These are phyloP conservation scores for Maccullochella peelii DNA, from an alignment of 2,113 vertebrate species.

Conservation along the genomic window DNA sequence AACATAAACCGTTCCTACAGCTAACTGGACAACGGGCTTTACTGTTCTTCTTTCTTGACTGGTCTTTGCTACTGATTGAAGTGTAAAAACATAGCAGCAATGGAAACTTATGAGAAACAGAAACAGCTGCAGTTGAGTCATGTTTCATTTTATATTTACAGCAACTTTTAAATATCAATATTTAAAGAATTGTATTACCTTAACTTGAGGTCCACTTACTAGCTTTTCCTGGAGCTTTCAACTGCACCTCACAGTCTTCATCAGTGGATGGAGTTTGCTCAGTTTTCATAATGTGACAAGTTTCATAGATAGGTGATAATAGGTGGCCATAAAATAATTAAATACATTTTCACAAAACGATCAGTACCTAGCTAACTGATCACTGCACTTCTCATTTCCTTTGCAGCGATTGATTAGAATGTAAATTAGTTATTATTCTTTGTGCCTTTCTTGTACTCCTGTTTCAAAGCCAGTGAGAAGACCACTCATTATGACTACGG, in stretches of 20 bases:
- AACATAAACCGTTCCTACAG: background rate
- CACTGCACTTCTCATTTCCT: background rate
- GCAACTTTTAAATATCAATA: background rate
- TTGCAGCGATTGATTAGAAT: background rate
- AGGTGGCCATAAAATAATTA: too few relatives aligned
- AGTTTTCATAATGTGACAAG: background rate
- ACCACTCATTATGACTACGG: background rate
- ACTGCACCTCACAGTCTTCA: background rate
- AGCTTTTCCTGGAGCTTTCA: background rate
- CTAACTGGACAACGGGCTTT: background rate
- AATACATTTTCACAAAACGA: background rate
- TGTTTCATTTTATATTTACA: background rate
- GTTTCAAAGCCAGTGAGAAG: background rate
- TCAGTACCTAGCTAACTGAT: background rate
- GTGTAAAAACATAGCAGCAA: background rate
- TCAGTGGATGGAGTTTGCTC: background rate
- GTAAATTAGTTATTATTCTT: background rate
- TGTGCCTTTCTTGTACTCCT: background rate
- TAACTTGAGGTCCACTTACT: background rate
- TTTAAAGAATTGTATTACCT: background rate
- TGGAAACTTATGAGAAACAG: background rate
- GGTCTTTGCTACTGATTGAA: background rate
- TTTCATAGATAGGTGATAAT: background rate
- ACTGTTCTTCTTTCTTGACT: background rate
- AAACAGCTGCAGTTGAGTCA: background rate